phyloP scores from a whole-genome alignment of 1,140 invertebrate genomes.

The Conus ventricosus region DNA sequence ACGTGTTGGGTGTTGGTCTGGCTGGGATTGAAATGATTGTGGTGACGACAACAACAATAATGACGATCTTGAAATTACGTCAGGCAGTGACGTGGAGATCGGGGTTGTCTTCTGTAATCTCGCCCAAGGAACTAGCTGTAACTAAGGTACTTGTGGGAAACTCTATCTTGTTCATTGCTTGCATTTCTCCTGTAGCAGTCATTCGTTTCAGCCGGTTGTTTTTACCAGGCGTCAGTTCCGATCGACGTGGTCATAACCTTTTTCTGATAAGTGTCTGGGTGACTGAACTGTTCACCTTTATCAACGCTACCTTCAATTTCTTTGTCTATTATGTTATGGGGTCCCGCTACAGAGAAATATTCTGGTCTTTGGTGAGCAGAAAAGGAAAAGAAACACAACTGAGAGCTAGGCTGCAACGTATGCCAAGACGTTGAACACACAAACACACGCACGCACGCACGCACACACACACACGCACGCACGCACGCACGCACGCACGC shows the following conservation, averaged over 20 bases:
- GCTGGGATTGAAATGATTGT: neutral
- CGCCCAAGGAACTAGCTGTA: neutral
- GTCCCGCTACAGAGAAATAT: neutral
- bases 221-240: neutral
- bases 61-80: neutral
- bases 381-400: too few relatives aligned
- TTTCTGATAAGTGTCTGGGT: neutral
- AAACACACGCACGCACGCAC: too few relatives aligned
- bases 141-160: slow-evolving; percentile 12
- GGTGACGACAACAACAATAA: slow-evolving; percentile 1
- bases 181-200: neutral
- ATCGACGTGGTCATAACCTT: neutral
- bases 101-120: neutral
- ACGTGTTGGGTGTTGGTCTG: neutral
- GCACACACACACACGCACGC: too few relatives aligned
- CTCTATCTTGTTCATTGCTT: slow-evolving; percentile 13
- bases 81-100: neutral
- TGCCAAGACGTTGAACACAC: too few relatives aligned
- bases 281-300: neutral
- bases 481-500: too few relatives aligned
- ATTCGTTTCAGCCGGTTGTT: neutral
- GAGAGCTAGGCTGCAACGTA: too few relatives aligned
- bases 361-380: neutral
- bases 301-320: slow-evolving; percentile 14
- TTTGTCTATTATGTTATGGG: neutral